Percentiles rank a stretch among this genome's conserved stretches.
Conservation (phyloP, 2,888 invertebrate genomes). For the Archaeoteleia sp. region DNA sequence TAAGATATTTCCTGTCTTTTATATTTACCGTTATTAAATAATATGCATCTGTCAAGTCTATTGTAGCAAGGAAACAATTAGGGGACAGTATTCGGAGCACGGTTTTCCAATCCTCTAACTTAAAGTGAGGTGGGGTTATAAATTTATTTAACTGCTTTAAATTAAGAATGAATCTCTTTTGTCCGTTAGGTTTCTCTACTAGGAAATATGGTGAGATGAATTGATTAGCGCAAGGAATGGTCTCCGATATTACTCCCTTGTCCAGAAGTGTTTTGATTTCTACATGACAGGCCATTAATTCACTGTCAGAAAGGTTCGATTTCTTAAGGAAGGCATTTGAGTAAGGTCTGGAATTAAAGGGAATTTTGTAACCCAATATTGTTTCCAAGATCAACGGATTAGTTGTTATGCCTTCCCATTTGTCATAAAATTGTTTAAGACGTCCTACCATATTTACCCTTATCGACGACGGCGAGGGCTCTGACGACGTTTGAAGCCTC, state of each 20-base stretch:
- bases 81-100: slow-evolving; percentile 1
- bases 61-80: slow-evolving; percentile 5
- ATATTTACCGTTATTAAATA: slow-evolving; percentile 7
- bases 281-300: neutral
- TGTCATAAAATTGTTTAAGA: slow-evolving; percentile 4
- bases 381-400: slow-evolving; percentile 5
- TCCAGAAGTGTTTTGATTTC: slow-evolving; percentile 9
- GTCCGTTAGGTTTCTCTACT: slow-evolving; percentile 3
- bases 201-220: slow-evolving; percentile 21
- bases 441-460: slow-evolving; percentile 11
- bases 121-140: slow-evolving; percentile 14
- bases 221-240: slow-evolving; percentile 2
- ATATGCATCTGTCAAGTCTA: slow-evolving; percentile 21
- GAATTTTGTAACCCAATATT: slow-evolving; percentile 16
- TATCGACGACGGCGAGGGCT: slow-evolving; percentile 7
- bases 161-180: slow-evolving; percentile 25
- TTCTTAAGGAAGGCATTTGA: neutral
- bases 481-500: too few relatives aligned
- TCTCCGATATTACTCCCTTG: slow-evolving; percentile 7
- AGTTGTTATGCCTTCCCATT: slow-evolving; percentile 9
- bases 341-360: slow-evolving; percentile 8
- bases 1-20: slow-evolving; percentile 15
- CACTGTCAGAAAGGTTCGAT: neutral
- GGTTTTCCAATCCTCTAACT: slow-evolving; percentile 23
- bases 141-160: slow-evolving; percentile 21